Conservation (phyloP, 2,797 vertebrate species). For the Macropus fuliginosus region DNA sequence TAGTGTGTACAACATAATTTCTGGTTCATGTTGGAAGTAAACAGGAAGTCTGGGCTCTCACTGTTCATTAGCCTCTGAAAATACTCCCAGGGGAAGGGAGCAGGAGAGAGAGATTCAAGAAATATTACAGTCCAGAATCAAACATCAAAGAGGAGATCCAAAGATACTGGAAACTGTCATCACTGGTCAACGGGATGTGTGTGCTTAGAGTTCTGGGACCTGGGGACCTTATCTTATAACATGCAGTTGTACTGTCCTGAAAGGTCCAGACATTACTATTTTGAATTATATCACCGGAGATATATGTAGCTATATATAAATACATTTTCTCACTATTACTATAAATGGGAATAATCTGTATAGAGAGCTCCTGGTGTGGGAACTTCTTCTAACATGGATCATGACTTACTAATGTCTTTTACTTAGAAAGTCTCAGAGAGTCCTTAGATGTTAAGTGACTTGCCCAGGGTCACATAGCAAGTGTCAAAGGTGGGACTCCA, state of each 20-base stretch:
- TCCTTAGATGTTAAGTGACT: neutral
- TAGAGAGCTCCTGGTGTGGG: neutral
- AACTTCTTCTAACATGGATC: neutral
- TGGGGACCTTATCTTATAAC: neutral
- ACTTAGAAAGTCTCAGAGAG: neutral
- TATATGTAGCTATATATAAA: neutral
- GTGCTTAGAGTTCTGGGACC: neutral
- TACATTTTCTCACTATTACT: neutral
- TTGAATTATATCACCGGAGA: neutral
- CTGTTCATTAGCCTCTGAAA: slow-evolving; percentile 1
- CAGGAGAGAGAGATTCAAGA: neutral
- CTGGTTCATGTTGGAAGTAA: neutral
- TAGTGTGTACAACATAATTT: neutral
- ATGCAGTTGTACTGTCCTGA: neutral
- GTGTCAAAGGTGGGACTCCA: neutral
- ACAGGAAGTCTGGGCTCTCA: neutral
- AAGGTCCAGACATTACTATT: neutral
- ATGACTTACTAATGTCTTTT: neutral
- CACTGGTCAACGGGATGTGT: neutral
- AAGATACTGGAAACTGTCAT: neutral
- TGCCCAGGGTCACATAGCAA: neutral
- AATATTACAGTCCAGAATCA: neutral
- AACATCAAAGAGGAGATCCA: neutral
- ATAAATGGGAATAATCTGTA: neutral
- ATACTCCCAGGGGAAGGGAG: neutral